phyloP scores from a whole-genome alignment of 35 echinoderm and acorn worm genomes.

The Ophioderma brevispina region DNA sequence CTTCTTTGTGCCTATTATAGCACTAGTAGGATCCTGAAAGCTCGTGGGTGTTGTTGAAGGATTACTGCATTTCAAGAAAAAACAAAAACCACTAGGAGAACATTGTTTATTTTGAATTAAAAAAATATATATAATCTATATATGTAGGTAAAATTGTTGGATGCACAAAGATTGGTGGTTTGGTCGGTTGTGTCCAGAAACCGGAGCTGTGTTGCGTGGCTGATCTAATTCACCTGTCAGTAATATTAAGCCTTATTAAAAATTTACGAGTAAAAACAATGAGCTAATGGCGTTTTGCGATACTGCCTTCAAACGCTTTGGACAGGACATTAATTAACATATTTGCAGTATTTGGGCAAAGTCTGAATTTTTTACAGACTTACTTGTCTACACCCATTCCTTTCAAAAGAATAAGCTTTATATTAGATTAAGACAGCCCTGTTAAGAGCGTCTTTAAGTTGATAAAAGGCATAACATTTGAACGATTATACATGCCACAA shows the following conservation, averaged over 20 bases:
- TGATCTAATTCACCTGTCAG: background rate
- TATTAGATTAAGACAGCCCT: too few relatives aligned
- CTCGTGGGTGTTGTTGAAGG: background rate
- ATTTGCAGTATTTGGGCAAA: too few relatives aligned
- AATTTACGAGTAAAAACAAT: background rate
- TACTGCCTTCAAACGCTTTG: background rate
- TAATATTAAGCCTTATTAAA: background rate
- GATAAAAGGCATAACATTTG: background rate
- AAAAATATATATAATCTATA: too few relatives aligned
- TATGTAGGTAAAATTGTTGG: background rate
- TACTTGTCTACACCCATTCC: too few relatives aligned
- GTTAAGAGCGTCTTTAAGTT: too few relatives aligned
- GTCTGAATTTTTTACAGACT: too few relatives aligned
- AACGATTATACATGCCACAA: slow-evolving; percentile 9
- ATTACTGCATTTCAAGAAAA: slow-evolving; percentile 19
- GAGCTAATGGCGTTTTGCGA: slow-evolving; percentile 8
- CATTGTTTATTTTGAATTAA: too few relatives aligned
- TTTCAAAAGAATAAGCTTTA: too few relatives aligned
- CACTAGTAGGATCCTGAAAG: slow-evolving; percentile 1
- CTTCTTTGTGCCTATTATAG: background rate
- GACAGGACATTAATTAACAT: too few relatives aligned
- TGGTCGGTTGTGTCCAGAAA: background rate
- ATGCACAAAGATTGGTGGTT: slow-evolving; percentile 14
- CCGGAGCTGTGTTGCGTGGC: background rate
- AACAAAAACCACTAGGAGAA: slow-evolving; percentile 18